phyloP scores from a whole-genome alignment of 1,140 invertebrate species.

The Calycopis cecrops region DNA sequence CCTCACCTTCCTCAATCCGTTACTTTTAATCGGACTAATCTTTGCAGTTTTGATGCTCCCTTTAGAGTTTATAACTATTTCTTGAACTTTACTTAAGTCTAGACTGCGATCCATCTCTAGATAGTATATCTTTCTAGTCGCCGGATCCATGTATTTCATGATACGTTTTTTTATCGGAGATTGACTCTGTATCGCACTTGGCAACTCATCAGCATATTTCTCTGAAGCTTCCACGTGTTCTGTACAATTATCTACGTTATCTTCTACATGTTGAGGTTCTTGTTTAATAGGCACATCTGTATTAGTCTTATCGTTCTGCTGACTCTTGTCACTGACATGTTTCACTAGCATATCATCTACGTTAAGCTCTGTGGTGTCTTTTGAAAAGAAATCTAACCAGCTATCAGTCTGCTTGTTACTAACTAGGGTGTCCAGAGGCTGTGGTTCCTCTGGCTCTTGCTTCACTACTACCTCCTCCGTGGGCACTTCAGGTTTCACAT shows the following conservation, averaged over 20 bases:
- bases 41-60: conserved; percentile 43
- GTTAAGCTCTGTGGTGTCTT: conserved; percentile 46
- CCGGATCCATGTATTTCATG: conserved; percentile 63
- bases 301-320: conserved; percentile 23
- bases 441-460: background rate
- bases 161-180: conserved; percentile 43
- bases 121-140: conserved; percentile 62
- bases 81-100: conserved; percentile 54
- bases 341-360: conserved; percentile 65
- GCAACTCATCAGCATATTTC: conserved; percentile 22
- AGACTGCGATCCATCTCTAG: conserved; percentile 59
- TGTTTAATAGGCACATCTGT: conserved; percentile 22
- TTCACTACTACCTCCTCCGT: background rate
- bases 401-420: conserved; percentile 29
- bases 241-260: conserved; percentile 1
- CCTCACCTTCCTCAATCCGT: conserved; percentile 37
- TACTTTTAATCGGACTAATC: conserved; percentile 51
- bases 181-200: conserved; percentile 31
- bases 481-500: background rate
- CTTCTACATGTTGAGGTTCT: conserved; percentile 15
- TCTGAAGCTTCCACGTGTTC: conserved; percentile 1
- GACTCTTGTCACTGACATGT: background rate
- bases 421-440: background rate
- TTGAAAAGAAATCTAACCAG: conserved; percentile 61
- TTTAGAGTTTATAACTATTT: conserved; percentile 55